These are phyloP conservation scores for Brachionus plicatilis DNA, from an alignment of 1,140 invertebrate genomes.

Conservation along the genomic window DNA sequence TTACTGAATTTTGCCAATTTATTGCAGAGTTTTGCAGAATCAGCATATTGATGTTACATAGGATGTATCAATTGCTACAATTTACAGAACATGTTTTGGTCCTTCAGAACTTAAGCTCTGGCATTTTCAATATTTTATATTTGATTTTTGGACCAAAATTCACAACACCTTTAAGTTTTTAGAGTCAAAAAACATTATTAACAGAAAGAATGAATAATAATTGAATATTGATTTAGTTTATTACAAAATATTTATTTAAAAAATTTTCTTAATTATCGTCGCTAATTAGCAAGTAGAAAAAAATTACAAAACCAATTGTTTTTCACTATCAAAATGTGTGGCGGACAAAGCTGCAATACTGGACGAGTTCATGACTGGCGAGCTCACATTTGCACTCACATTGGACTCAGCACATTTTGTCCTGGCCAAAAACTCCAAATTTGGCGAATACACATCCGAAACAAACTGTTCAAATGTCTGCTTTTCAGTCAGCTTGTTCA, in stretches of 20 bases:
- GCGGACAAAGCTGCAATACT: not conserved
- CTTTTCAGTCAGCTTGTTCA: slow-evolving; percentile 1
- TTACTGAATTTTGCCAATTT: no score
- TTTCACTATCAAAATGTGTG: slow-evolving; percentile 4
- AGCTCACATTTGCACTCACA: not conserved
- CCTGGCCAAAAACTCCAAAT: not conserved
- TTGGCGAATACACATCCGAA: slow-evolving; percentile 19
- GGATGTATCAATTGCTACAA: no score
- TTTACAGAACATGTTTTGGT: no score
- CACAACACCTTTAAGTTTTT: no score
- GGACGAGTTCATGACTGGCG: not conserved
- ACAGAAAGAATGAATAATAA: no score
- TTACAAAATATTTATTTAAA: not conserved
- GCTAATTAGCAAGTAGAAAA: not conserved
- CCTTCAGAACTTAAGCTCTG: no score
- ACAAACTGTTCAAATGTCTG: slow-evolving; percentile 36
- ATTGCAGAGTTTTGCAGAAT: no score
- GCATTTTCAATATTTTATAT: no score
- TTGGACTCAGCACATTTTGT: not conserved
- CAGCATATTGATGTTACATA: no score
- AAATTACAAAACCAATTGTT: slow-evolving; percentile 1
- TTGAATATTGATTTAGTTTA: no score
- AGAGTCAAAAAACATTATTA: no score
- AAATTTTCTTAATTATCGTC: not conserved
- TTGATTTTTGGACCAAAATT: no score